A percentile compares a stretch with the other conserved stretches of the same genome.
Conservation (phyloP, 2,797 vertebrate genomes). For the Acrossocheilus fasciatus region DNA sequence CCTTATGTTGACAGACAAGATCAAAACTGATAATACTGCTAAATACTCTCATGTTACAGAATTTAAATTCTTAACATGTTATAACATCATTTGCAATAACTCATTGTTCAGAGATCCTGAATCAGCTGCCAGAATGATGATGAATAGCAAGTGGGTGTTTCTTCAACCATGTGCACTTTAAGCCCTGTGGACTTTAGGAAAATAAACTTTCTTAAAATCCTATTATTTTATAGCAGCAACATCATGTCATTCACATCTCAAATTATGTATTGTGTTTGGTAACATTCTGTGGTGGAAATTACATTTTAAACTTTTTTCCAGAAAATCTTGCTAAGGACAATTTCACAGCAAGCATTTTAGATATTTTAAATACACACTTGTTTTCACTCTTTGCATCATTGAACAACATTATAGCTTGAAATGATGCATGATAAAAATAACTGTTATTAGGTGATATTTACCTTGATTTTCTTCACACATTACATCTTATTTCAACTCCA, state of each 20-base stretch:
- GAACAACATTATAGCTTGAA: background rate
- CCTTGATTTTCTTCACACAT: background rate
- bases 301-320: background rate
- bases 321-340: background rate
- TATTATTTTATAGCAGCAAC: background rate
- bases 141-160: background rate
- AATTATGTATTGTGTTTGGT: background rate
- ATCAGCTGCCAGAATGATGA: conserved; percentile 26
- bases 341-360: background rate
- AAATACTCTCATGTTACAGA: background rate
- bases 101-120: background rate
- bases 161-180: background rate
- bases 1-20: background rate
- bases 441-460: background rate
- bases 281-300: background rate
- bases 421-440: background rate
- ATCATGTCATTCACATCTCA: background rate
- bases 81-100: background rate
- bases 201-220: background rate
- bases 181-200: background rate
- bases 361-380: background rate
- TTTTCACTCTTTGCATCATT: background rate
- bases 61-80: background rate
- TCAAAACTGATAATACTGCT: background rate
- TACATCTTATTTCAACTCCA: background rate